A percentile compares a stretch with the other conserved stretches of the same genome.
Conservation (phyloP, 2,888 invertebrate genomes). For the Bruchidius siliquastri region DNA sequence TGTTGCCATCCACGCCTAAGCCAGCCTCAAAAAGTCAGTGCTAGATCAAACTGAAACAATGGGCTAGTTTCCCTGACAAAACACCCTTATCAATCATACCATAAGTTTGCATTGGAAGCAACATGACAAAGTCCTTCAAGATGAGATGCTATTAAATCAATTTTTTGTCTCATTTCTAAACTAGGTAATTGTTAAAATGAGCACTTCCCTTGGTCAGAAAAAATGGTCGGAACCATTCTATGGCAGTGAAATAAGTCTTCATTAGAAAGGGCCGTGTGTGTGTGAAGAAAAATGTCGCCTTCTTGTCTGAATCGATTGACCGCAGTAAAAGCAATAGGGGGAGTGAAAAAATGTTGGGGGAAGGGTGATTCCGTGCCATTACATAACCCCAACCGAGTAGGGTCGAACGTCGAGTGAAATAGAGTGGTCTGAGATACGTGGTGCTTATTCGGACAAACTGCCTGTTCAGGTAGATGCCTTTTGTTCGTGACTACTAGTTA, state of each 20-base stretch:
- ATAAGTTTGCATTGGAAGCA: no score
- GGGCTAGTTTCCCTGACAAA: no score
- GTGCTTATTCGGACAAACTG: neutral
- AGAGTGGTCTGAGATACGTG: constrained; percentile 7
- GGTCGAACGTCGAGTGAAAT: constrained; percentile 12
- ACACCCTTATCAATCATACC: no score
- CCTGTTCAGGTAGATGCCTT: neutral
- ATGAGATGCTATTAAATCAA: no score
- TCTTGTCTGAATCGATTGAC: constrained; percentile 12
- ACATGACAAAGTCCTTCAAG: no score
- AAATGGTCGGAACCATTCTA: no score
- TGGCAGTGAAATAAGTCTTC: constrained; percentile 8
- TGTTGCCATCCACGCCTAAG: no score
- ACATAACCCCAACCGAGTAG: constrained; percentile 13
- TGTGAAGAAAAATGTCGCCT: constrained; percentile 5
- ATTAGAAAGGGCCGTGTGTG: constrained; percentile 3
- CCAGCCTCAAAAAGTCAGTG: no score
- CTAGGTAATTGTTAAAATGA: no score
- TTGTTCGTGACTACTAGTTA: neutral
- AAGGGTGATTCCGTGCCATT: constrained; percentile 13
- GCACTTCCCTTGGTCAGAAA: no score
- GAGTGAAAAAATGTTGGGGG: constrained; percentile 12
- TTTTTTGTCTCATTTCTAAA: no score
- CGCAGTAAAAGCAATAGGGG: constrained; percentile 11
- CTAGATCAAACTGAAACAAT: no score